Conservation (phyloP, 1,140 invertebrate species). For the Sitobion miscanthi region DNA sequence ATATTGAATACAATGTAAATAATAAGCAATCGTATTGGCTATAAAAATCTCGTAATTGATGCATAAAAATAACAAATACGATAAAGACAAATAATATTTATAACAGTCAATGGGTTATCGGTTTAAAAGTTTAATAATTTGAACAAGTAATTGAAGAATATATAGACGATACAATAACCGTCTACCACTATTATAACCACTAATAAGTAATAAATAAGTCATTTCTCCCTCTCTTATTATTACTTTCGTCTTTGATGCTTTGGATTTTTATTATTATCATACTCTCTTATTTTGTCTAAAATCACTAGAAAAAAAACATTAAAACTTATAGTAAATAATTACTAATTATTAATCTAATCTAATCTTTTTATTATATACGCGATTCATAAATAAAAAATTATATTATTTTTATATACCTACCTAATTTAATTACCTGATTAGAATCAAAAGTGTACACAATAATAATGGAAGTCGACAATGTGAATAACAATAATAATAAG, state of each 20-base stretch:
- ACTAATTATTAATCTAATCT: no score
- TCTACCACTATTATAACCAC: neutral
- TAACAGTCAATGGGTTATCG: neutral
- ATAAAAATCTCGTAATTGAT: neutral
- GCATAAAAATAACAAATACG: neutral
- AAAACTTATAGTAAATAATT: neutral
- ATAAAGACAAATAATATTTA: neutral
- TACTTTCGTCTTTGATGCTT: no score
- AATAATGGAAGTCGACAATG: neutral
- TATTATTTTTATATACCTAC: neutral
- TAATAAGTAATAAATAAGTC: neutral
- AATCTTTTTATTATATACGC: neutral
- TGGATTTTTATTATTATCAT: neutral
- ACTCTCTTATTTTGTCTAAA: no score
- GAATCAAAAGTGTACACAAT: neutral
- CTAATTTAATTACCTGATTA: neutral
- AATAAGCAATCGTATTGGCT: neutral
- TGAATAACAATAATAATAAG: neutral
- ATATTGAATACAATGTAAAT: neutral
- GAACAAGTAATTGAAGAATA: neutral
- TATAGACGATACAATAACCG: neutral
- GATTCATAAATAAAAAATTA: neutral
- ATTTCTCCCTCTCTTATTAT: neutral
- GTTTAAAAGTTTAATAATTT: neutral
- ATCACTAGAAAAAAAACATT: neutral